Base-by-base conservation (phyloP, 2,113 vertebrate genomes). In the Deroptyus accipitrinus region DNA sequence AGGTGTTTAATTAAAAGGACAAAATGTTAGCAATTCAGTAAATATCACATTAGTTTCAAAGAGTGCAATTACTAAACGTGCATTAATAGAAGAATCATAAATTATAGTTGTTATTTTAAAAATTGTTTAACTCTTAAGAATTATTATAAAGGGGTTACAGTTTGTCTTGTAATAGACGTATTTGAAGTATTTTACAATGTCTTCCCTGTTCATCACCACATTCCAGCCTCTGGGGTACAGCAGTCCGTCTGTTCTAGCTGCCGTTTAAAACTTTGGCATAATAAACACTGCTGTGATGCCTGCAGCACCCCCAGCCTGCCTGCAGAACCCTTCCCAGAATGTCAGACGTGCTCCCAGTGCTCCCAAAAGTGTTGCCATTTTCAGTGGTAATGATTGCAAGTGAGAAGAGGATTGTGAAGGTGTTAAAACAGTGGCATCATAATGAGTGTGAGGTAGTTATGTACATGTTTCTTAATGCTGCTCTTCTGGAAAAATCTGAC, bases 31-130 rank as follows among this genome's bases (percentile, higher is more conserved):
- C 54, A 96, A 97, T 88, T 88, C 90, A 39, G 86, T 92, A 97
- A 95, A 95, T 97, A 95, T 28, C 77, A 62, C 82, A 83, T 83
- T 93, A 87, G 95, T 97, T 95, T 94, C 73, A 70, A 97, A 91
- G 44, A 73, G 17, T 74, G 57, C 70, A 83, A 95, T 95, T 96
- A 84, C 83, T 92, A 91, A 83, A 89, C 31, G 72, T 49, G 62
- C 73, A 66, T 92, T 93, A 86, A 84, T 84, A 87, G 91, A 86
- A 92, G 90, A 94, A 77, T 92, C 62, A 70, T 89, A 88, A 88
- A 93, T 95, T 89, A 61, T 72, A 94, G 87, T 2, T 87, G 55
- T 67, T 95, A 88, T n/a, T 97, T 94, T 9, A 93, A 94, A 97
- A 94, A 91, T 88, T 84, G 67, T 80, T 92, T 93, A 81, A 55